Conservation (phyloP, 2,888 invertebrate genomes). For the Salpingus planirostris region DNA sequence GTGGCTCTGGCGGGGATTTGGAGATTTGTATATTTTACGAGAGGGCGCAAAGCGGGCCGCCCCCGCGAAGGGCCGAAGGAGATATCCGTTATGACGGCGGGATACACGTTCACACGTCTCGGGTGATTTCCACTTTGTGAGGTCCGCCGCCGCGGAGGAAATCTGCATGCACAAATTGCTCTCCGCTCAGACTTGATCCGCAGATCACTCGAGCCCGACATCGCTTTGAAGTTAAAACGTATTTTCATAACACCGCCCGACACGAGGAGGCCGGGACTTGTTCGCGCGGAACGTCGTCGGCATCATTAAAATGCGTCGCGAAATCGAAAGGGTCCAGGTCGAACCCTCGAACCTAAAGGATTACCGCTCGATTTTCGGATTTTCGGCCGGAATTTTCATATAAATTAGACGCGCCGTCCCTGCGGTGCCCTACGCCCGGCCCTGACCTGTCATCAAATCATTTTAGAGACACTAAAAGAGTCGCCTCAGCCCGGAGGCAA, state of each 20-base stretch:
- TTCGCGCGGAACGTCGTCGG: conserved; percentile 22
- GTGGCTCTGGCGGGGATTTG: too few relatives aligned
- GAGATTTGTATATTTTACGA: conserved; percentile 17
- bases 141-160: conserved; percentile 24
- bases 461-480: too few relatives aligned
- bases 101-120: conserved; percentile 27
- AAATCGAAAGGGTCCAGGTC: not conserved
- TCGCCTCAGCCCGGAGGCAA: too few relatives aligned
- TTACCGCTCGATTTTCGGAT: too few relatives aligned
- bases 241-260: conserved; percentile 35
- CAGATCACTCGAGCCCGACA: conserved; percentile 31
- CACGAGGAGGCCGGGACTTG: conserved; percentile 16
- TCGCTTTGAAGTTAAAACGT: conserved; percentile 38
- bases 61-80: conserved; percentile 17
- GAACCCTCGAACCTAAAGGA: not conserved
- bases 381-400: conserved; percentile 10
- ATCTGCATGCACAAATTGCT: conserved; percentile 40
- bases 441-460: conserved; percentile 9
- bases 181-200: conserved; percentile 30
- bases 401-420: conserved; percentile 9
- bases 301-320: conserved; percentile 19
- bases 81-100: conserved; percentile 23
- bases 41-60: conserved; percentile 4
- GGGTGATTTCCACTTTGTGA: conserved; percentile 30
- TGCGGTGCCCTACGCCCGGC: conserved; percentile 3